A percentile compares a stretch with the other conserved stretches of the same genome.
These are phyloP conservation scores for Candoia aspera DNA, from an alignment of 2,113 vertebrate genomes.

Conservation along the genomic window DNA sequence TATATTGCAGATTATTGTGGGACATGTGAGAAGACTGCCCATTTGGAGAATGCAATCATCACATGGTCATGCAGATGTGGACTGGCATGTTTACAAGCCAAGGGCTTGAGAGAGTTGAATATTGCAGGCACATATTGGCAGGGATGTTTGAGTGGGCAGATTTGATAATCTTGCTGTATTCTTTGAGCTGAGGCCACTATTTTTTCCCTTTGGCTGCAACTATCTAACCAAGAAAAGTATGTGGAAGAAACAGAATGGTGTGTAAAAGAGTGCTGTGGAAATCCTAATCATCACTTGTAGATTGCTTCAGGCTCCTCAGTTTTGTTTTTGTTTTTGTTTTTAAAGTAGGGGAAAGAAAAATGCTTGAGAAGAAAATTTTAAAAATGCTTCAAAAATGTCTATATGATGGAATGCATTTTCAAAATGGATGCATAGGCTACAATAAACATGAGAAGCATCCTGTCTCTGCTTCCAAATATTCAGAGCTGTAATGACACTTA, in stretches of 20 bases:
- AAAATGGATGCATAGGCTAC: neutral
- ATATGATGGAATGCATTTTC: neutral
- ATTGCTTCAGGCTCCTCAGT: neutral
- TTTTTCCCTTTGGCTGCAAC: neutral
- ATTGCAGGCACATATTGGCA: neutral
- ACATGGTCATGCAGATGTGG: neutral
- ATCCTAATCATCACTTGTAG: constrained; percentile 1
- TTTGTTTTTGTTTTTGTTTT: too few relatives aligned
- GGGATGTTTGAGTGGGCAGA: neutral
- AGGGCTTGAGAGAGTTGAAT: neutral
- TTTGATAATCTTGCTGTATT: constrained; percentile 4
- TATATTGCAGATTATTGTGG: neutral
- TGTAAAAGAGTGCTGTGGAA: constrained; percentile 3
- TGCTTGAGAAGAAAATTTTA: neutral
- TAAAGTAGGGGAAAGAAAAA: neutral
- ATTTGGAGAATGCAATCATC: neutral
- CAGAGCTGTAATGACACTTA: neutral
- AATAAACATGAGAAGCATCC: neutral
- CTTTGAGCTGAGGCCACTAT: neutral
- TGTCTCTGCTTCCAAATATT: neutral
- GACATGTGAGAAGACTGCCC: neutral
- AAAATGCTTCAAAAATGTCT: neutral
- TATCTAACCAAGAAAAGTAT: neutral
- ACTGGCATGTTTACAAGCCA: neutral
- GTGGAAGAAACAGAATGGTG: constrained; percentile 1